phyloP scores from a whole-genome alignment of 1,140 invertebrate species.

The Drosophila funebris region DNA sequence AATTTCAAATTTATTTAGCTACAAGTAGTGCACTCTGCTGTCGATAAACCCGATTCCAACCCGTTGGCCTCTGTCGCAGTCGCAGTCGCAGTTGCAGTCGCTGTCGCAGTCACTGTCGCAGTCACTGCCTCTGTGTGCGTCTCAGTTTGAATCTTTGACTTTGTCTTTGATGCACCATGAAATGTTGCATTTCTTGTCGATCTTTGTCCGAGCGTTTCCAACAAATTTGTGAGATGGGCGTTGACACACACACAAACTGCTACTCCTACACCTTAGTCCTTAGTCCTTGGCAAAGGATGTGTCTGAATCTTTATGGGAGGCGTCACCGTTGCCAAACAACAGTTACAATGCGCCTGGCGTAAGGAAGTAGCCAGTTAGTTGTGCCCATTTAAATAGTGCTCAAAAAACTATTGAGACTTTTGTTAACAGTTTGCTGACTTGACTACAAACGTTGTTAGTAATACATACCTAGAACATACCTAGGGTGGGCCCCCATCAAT shows the following conservation, averaged over 20 bases:
- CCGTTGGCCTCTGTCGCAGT: not conserved
- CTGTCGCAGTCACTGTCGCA: not conserved
- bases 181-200: slow-evolving; percentile 51
- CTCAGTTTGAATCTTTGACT: slow-evolving; percentile 5
- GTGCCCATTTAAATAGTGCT: slow-evolving; percentile 69
- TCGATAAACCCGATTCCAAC: not conserved
- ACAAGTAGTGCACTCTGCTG: not conserved
- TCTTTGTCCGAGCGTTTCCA: slow-evolving; percentile 41
- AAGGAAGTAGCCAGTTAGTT: slow-evolving; percentile 78
- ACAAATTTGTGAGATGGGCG: slow-evolving; percentile 56
- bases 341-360: slow-evolving; percentile 60
- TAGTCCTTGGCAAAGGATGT: not conserved
- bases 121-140: not conserved
- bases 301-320: not conserved
- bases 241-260: slow-evolving; percentile 55
- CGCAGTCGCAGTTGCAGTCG: too few species aligned
- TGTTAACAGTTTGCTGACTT: slow-evolving; percentile 17
- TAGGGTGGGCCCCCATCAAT: slow-evolving; percentile 46
- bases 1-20: not conserved
- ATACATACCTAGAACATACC: slow-evolving; percentile 27
- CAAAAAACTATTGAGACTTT: slow-evolving; percentile 26
- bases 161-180: slow-evolving; percentile 51
- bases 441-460: not conserved
- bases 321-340: slow-evolving; percentile 45
- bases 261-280: slow-evolving; percentile 8